Base-by-base conservation (phyloP, 2,888 invertebrate species). In the Pyralis farinalis region DNA sequence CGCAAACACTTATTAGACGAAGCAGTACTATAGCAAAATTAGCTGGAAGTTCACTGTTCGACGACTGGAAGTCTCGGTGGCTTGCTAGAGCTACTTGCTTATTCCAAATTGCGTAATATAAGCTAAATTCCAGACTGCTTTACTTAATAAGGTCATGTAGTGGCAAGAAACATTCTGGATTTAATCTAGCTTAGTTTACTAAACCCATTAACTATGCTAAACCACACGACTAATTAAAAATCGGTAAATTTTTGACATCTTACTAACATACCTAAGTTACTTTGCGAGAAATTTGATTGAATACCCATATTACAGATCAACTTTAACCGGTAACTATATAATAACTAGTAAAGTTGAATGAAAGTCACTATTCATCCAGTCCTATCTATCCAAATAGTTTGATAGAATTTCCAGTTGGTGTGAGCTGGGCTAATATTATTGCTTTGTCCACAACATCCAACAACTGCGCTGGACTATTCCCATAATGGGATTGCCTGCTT, bases 1-100 rank as follows among this genome's bases (percentile, higher is more conserved):
- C 63, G 60, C 47, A 54, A 58, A 71, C 74, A 78, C 75, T 77
- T 79, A 80, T 73, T 78, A 78, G 74, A 56, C 58, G 57, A 50
- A 50, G 55, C 55, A 63, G 60, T 65, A 63, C 60, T 58, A 48
- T 55, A 55, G 50, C 58, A 44, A 63, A 73, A 73, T 73, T 71
- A 67, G 59, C 52, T 51, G 49, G 42, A 53, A 62, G 59, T 61
- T 64, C 63, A 63, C 58, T 56, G 55, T 41, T 46, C 52, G 35
- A 43, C 44, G 32, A 27, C 38, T 33, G 27, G 12, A 25, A 8
- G 33, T n/a, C 12, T 27, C 27, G 3, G 7, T 16, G 37, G 40
- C 47, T 30, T 11, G 35, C 25, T 25, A 4, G 25, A 25, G n/a
- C n/a, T 25, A 25, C 25, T 3, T 25, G 25, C 25, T 5, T 25